Conservation (phyloP, 2,888 invertebrate genomes). For the Coleophora deauratella region DNA sequence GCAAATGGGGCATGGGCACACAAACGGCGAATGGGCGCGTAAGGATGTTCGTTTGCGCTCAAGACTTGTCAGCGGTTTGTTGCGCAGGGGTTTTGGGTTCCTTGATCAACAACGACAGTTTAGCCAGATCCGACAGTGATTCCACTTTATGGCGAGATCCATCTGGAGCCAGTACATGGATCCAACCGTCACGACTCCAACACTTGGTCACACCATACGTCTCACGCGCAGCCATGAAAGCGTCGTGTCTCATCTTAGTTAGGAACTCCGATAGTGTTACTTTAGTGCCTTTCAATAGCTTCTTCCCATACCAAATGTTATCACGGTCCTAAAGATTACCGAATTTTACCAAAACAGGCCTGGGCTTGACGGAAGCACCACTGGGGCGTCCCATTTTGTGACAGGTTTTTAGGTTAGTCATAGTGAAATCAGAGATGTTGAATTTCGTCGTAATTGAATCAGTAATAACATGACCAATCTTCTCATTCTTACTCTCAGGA, state of each 20-base stretch:
- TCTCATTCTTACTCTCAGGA: conserved; percentile 5
- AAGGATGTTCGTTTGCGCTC: no score
- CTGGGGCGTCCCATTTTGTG: not conserved
- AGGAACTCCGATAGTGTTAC: not conserved
- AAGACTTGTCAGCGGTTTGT: no score
- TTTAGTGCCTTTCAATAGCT: not conserved
- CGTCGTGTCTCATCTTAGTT: conserved; percentile 1
- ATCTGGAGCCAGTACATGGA: not conserved
- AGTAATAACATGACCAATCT: not conserved
- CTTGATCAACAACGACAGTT: no score
- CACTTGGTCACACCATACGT: not conserved
- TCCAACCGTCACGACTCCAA: not conserved
- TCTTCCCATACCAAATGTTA: not conserved
- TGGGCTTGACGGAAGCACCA: not conserved
- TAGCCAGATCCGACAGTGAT: not conserved
- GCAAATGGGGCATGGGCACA: no score
- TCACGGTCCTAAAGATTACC: not conserved
- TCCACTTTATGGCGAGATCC: not conserved
- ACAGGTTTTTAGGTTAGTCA: not conserved
- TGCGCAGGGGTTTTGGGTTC: no score
- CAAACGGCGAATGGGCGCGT: no score
- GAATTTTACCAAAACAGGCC: not conserved
- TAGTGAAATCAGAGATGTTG: not conserved
- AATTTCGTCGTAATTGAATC: not conserved
- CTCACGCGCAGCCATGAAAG: conserved; percentile 4